Conservation (phyloP, 1,140 invertebrate species). For the Orchestia grillus region DNA sequence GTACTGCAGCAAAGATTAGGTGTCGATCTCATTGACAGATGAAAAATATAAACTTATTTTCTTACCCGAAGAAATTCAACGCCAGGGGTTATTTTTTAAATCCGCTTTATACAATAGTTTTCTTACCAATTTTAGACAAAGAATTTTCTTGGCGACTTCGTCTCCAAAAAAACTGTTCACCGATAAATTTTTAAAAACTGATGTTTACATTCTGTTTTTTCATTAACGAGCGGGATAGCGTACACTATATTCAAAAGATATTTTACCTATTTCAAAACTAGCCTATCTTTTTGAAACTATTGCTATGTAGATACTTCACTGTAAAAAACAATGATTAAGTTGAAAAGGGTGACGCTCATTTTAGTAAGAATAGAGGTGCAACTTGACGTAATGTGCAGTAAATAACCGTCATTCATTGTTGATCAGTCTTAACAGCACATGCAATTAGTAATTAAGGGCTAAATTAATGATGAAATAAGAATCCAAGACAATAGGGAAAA, state of each 20-base stretch:
- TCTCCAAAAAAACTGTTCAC: too few relatives aligned
- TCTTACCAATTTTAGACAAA: neutral
- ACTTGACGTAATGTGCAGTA: too few relatives aligned
- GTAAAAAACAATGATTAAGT: too few relatives aligned
- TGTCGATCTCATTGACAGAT: neutral
- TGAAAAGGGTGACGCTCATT: too few relatives aligned
- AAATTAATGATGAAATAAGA: neutral
- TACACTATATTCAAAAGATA: neutral
- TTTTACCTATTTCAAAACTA: too few relatives aligned
- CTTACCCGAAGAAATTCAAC: neutral
- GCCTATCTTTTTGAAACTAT: neutral
- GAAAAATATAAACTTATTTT: neutral
- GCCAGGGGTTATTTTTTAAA: too few relatives aligned
- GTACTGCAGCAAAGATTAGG: neutral
- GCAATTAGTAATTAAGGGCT: too few relatives aligned
- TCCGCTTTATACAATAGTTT: neutral
- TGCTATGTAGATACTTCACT: too few relatives aligned
- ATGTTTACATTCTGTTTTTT: neutral
- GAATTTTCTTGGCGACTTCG: neutral
- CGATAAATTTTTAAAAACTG: neutral
- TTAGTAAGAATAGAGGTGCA: neutral
- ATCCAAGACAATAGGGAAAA: too few relatives aligned
- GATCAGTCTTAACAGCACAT: too few relatives aligned
- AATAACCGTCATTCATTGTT: too few relatives aligned
- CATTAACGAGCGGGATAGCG: neutral